Percentiles rank a stretch among this genome's conserved stretches.
phyloP scores from a whole-genome alignment of 1,140 invertebrate species.

The Oryctes rhinoceros region DNA sequence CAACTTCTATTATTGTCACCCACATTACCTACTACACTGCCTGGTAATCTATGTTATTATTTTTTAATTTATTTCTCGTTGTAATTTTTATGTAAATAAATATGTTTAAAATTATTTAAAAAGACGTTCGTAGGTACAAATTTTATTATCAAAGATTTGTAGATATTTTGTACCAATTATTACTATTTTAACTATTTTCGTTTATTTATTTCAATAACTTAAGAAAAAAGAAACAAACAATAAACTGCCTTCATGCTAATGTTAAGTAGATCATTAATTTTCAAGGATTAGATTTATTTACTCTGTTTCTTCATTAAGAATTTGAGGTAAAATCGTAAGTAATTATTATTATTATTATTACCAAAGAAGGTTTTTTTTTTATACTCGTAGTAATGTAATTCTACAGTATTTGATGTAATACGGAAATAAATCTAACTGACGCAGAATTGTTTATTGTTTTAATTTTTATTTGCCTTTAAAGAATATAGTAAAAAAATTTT shows the following conservation, averaged over 20 bases:
- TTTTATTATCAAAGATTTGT: conserved; percentile 1
- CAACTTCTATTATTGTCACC: background rate
- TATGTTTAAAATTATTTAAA: no score
- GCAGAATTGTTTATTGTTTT: no score
- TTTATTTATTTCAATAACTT: conserved; percentile 24
- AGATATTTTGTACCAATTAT: conserved; percentile 31
- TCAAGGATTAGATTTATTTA: background rate
- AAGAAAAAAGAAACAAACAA: background rate
- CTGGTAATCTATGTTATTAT: conserved; percentile 8
- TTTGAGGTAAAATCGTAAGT: no score
- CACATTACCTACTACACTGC: conserved; percentile 10
- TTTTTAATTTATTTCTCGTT: conserved; percentile 2
- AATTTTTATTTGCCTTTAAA: no score
- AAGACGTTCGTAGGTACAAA: background rate
- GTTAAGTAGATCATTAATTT: background rate
- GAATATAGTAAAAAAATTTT: no score
- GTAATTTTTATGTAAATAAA: background rate
- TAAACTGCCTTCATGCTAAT: conserved; percentile 2
- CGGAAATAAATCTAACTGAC: no score
- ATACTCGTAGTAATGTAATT: no score
- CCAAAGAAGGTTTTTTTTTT: no score
- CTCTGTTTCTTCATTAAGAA: no score
- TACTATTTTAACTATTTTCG: background rate
- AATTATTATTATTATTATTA: no score
- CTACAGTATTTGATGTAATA: no score